Evolutionary conservation across 1,140 invertebrate species (phyloP).

Genomic region (Phymorhynchus buccinoides): DNA sequence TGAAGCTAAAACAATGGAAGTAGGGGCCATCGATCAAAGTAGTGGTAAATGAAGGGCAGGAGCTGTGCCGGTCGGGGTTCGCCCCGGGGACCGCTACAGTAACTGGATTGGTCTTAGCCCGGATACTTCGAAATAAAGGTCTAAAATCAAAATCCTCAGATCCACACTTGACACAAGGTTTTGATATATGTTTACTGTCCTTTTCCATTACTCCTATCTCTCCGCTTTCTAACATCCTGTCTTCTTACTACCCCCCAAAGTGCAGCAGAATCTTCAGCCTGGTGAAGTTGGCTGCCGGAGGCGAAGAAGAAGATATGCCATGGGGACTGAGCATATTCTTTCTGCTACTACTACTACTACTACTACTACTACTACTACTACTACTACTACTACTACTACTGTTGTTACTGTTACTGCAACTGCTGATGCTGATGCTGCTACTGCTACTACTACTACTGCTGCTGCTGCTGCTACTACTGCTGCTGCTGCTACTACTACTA

Average conservation of each 20-base stretch:
- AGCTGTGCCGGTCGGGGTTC: no score
- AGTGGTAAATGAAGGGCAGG: no score
- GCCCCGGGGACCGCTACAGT: no score
- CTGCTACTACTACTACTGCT: background rate
- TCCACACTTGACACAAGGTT: no score
- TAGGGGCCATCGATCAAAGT: no score
- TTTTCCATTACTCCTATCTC: background rate
- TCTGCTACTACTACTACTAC: background rate
- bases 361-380: background rate
- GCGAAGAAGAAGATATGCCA: background rate
- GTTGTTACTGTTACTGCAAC: background rate
- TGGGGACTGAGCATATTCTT: background rate
- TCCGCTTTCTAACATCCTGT: background rate
- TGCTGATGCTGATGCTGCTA: constrained; percentile 1
- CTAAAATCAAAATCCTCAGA: no score
- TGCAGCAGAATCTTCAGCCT: no score
- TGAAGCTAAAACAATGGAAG: no score
- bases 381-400: background rate
- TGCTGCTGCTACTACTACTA: constrained; percentile 5
- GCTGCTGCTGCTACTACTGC: background rate
- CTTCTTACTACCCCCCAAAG: constrained; percentile 14
- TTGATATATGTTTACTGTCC: background rate
- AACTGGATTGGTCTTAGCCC: no score
- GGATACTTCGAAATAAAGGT: no score
- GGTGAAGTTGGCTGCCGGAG: no score